phyloP scores from a whole-genome alignment of 2,888 invertebrate genomes.

The Lasioglossum oenotherae region DNA sequence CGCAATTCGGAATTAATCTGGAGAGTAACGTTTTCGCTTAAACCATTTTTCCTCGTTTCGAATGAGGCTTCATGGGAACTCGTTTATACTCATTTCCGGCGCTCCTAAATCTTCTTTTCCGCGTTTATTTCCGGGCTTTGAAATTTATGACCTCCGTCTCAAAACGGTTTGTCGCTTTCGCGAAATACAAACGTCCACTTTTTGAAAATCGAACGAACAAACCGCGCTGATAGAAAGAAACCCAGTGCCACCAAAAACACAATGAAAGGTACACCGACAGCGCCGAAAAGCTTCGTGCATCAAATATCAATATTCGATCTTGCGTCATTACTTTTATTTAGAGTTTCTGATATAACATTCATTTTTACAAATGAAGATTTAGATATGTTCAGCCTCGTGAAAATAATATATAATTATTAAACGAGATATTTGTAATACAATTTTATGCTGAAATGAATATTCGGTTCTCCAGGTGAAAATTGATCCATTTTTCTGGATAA shows the following conservation, averaged over 20 bases:
- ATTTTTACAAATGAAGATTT: background rate
- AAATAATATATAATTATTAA: background rate
- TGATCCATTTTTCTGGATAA: background rate
- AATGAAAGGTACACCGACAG: background rate
- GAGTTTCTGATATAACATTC: background rate
- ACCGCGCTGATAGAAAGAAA: background rate
- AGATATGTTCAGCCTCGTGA: background rate
- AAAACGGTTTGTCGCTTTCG: constrained; percentile 18
- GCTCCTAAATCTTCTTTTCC: constrained; percentile 22
- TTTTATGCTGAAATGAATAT: background rate
- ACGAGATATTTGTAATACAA: background rate
- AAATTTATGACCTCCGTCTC: constrained; percentile 31
- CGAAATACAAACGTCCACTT: background rate
- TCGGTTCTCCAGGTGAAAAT: background rate
- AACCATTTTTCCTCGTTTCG: constrained; percentile 23
- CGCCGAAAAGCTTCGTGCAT: background rate
- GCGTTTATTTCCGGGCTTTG: background rate
- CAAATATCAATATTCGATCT: no score
- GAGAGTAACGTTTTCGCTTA: constrained; percentile 19
- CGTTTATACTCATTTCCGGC: constrained; percentile 37
- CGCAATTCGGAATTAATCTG: constrained; percentile 20
- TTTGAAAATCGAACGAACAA: background rate
- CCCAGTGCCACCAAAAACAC: no score
- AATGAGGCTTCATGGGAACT: constrained; percentile 30
- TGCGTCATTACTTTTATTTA: background rate